Evolutionary conservation across 2,888 invertebrate species (phyloP), one percentile per base, ranked within the genome.

Genomic region (Plagodis dolabraria): DNA sequence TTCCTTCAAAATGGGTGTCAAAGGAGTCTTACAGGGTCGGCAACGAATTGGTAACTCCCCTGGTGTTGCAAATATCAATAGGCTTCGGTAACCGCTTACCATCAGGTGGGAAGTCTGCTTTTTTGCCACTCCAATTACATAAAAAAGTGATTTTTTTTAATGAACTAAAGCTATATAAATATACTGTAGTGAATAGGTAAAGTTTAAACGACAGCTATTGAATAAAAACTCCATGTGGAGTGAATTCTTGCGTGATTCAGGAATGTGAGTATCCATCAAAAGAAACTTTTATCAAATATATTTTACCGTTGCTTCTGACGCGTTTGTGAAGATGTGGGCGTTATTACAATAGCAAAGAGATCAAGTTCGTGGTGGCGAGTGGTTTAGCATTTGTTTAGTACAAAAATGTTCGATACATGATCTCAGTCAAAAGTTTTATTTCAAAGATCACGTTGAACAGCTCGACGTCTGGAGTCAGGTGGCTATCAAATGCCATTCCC

Each of bases 361-460:
- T 63, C 62, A 77, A 64, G 76, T 67, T 83, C 59, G 59, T 53
- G 8, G 60, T 58, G 36, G 50, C 57, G 54, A 53, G 55, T 52
- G 48, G 50, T 62, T 38, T 52, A 38, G 43, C 57, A 60, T 48
- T 63, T 53, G 69, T 67, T 70, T 71, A 70, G 57, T 63, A 65
- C 67, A 65, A 68, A 68, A 60, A 62, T 71, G 47, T 59, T 60
- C 74, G 76, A 78, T 76, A 80, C 76, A 77, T 77, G 77, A 80
- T 80, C 74, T 74, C 71, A 77, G 76, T 79, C 70, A 72, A 79
- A 86, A 83, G 79, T 83, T 84, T 83, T 81, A 85, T 84, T 79
- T 79, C 79, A 75, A 77, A 79, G 77, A 74, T 66, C 68, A 64
- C 68, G 68, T 55, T 46, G 53, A 49, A 53, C 53, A 55, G 64